Percentiles rank a stretch among this genome's conserved stretches.
These are phyloP conservation scores for Nudaria mundana DNA, from an alignment of 2,888 invertebrate species.

Conservation along the genomic window DNA sequence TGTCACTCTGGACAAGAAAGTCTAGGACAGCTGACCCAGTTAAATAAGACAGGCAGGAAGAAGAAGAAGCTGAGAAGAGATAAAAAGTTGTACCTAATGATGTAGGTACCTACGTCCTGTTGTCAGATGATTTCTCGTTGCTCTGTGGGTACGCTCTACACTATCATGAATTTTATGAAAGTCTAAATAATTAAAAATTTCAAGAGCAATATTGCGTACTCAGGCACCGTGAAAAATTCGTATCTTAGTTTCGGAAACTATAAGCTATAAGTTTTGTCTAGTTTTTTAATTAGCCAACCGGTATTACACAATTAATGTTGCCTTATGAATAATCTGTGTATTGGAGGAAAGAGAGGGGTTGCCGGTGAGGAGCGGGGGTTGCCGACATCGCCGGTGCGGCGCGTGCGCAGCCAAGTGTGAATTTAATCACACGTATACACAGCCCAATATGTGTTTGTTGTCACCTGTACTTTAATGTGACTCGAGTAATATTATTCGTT, in stretches of 20 bases:
- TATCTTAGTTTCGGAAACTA: conserved; percentile 10
- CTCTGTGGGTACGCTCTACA: conserved; percentile 9
- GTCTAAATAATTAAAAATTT: conserved; percentile 14
- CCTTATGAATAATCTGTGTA: conserved; percentile 38
- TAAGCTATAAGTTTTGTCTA: conserved; percentile 21
- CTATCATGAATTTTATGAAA: conserved; percentile 9
- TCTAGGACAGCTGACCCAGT: no score
- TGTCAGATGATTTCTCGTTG: no score
- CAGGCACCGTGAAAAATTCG: conserved; percentile 13
- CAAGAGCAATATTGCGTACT: conserved; percentile 14
- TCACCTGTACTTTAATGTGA: conserved; percentile 40
- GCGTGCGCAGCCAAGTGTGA: conserved; percentile 42
- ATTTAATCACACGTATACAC: conserved; percentile 37
- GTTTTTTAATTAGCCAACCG: conserved; percentile 31
- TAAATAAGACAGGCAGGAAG: no score
- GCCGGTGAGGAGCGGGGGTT: background rate
- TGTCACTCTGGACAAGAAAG: no score
- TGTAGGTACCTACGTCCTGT: no score
- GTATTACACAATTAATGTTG: conserved; percentile 33
- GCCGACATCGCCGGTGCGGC: conserved; percentile 4
- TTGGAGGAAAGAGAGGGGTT: conserved; percentile 37
- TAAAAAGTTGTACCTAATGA: background rate
- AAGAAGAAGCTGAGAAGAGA: no score
- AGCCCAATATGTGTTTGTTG: conserved; percentile 43
- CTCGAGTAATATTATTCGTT: conserved; percentile 27